A percentile compares a stretch with the other conserved stretches of the same genome.
Evolutionary conservation across 2,797 vertebrate species (phyloP).

Genomic region (Enteromius unitaeniatus): DNA sequence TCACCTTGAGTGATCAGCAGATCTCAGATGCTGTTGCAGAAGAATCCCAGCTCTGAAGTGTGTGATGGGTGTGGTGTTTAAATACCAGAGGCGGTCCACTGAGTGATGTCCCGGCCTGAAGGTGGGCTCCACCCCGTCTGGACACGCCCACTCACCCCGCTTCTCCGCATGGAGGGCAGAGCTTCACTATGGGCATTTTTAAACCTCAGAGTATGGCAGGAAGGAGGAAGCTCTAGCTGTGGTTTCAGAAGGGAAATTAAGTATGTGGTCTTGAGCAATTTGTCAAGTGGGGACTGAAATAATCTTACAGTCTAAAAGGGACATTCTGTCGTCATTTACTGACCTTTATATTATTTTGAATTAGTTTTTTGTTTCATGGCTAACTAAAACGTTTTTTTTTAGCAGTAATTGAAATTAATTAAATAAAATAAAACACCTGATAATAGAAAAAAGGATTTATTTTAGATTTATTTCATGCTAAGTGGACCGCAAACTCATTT

Average conservation of each 20-base stretch:
- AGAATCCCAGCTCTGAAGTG: slow-evolving; percentile 55
- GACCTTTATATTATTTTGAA: neutral
- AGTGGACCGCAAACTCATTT: neutral
- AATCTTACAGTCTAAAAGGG: neutral
- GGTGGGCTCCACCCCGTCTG: slow-evolving; percentile 45
- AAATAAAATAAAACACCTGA: no score
- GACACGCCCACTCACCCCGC: slow-evolving; percentile 28
- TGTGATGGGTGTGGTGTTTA: slow-evolving; percentile 70
- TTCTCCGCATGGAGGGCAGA: neutral
- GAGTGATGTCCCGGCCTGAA: slow-evolving; percentile 54
- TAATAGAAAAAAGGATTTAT: no score
- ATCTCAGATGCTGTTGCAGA: slow-evolving; percentile 63
- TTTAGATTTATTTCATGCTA: no score
- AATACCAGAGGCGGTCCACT: slow-evolving; percentile 62
- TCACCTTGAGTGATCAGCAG: slow-evolving; percentile 67
- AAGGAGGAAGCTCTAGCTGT: neutral
- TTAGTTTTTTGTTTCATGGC: no score
- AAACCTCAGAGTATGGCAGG: neutral
- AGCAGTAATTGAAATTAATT: no score
- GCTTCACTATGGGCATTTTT: neutral
- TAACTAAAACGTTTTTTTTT: no score
- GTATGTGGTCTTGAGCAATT: neutral
- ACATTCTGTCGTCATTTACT: neutral
- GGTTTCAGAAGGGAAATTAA: neutral
- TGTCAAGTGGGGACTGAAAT: neutral